Base-by-base conservation (phyloP, 2,888 invertebrate genomes). In the Smittia sp. region DNA sequence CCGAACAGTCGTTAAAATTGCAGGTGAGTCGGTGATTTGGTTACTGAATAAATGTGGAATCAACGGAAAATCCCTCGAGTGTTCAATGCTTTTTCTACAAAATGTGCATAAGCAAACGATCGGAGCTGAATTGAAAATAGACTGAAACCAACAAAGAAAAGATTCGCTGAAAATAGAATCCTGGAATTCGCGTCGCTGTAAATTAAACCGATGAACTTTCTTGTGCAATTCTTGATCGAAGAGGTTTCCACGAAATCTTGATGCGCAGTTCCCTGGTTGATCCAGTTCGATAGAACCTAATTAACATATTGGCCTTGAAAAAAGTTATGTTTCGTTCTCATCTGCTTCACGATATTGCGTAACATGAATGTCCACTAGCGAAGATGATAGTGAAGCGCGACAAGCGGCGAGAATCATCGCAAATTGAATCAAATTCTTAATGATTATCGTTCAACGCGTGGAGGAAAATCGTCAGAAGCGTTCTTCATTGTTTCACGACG, bases 1-100 rank as follows among this genome's bases (percentile, higher is more conserved):
- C 32, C 11, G 73, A 46, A 54, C 25, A 24, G 73, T 73, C 6
- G 27, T 41, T 15, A 73, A 73, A 65, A 73, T 73, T 65, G 73
- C 65, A 65, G 73, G 73, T 73, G 38, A 73, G 72, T 24, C 9
- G 3, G 11, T n/a, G 46, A n/a, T n/a, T n/a, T n/a, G n/a, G n/a
- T n/a, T n/a, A n/a, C n/a, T n/a, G n/a, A n/a, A n/a, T n/a, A n/a
- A n/a, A n/a, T n/a, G n/a, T n/a, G n/a, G n/a, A n/a, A n/a, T n/a
- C n/a, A n/a, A n/a, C n/a, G n/a, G n/a, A n/a, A n/a, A n/a, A n/a
- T n/a, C n/a, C n/a, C n/a, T n/a, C n/a, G n/a, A n/a, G n/a, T n/a
- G n/a, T n/a, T n/a, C n/a, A n/a, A n/a, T n/a, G n/a, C n/a, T n/a
- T n/a, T n/a, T n/a, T n/a, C n/a, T n/a, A n/a, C n/a, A n/a, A n/a